Conservation (phyloP, 2,888 invertebrate genomes). For the Drosophila meridiana region DNA sequence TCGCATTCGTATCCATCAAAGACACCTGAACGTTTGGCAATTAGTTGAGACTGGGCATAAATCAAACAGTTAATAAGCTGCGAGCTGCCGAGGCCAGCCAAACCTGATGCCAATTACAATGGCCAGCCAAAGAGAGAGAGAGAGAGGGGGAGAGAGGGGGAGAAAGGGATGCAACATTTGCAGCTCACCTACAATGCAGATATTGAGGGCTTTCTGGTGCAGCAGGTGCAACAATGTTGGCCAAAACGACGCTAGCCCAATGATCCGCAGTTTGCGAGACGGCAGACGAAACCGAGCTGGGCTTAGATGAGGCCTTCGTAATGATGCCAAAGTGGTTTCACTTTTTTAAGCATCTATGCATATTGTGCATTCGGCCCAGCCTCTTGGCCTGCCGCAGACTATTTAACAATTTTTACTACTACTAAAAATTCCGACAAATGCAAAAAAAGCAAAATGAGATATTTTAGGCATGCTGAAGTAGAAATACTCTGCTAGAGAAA, state of each 20-base stretch:
- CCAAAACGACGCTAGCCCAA: slow-evolving; percentile 43
- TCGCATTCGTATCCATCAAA: slow-evolving; percentile 35
- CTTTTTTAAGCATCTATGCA: slow-evolving; percentile 62
- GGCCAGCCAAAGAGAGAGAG: slow-evolving; percentile 15
- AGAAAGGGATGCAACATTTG: slow-evolving; percentile 30
- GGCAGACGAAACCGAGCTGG: slow-evolving; percentile 23
- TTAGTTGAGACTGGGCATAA: slow-evolving; percentile 64
- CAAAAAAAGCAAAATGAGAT: neutral
- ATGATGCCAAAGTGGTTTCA: slow-evolving; percentile 70
- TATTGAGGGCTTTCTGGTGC: slow-evolving; percentile 64
- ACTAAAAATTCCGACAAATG: slow-evolving; percentile 64
- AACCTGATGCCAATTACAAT: slow-evolving; percentile 49
- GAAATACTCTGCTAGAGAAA: neutral
- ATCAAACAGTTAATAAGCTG: slow-evolving; percentile 70
- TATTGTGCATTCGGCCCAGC: slow-evolving; percentile 49
- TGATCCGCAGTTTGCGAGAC: slow-evolving; percentile 55
- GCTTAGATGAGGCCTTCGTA: slow-evolving; percentile 35
- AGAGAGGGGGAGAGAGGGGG: slow-evolving; percentile 14
- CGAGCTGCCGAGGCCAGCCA: slow-evolving; percentile 17
- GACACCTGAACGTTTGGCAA: slow-evolving; percentile 52
- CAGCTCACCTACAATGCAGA: slow-evolving; percentile 56
- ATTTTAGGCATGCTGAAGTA: neutral
- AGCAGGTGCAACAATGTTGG: slow-evolving; percentile 67
- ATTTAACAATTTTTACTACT: slow-evolving; percentile 79
- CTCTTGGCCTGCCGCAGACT: slow-evolving; percentile 72